Evolutionary conservation across 2,113 vertebrate genomes (phyloP).

Genomic region (Calyptomena viridis): DNA sequence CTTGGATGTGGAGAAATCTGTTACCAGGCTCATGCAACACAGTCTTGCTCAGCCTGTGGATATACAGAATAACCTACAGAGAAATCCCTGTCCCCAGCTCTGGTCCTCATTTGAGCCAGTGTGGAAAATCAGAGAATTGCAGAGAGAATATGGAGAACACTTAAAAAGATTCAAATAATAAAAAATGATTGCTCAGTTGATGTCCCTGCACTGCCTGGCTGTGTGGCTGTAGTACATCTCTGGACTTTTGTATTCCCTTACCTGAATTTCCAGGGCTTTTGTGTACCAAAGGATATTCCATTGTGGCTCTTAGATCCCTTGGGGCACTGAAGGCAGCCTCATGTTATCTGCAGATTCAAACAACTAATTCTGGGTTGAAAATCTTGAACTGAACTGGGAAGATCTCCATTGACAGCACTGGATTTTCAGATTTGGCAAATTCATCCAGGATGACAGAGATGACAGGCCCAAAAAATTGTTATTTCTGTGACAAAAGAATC

Average conservation of each 20-base stretch:
- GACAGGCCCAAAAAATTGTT: not conserved
- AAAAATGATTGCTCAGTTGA: accelerated
- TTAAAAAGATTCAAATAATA: not conserved
- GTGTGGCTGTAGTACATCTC: not conserved
- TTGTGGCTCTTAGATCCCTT: not conserved
- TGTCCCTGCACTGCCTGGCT: not conserved
- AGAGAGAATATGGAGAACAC: not conserved
- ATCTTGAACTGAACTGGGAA: not conserved
- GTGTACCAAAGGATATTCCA: not conserved
- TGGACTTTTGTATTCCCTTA: not conserved
- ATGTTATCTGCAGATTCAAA: not conserved
- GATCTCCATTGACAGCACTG: not conserved
- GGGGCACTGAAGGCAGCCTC: not conserved
- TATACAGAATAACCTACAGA: not conserved
- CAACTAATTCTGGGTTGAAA: not conserved
- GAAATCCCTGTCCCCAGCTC: not conserved
- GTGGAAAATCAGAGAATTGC: not conserved
- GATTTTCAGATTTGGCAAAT: not conserved
- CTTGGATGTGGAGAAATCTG: not conserved
- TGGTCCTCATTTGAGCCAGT: not conserved
- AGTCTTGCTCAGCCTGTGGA: not conserved
- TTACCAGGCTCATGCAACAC: not conserved
- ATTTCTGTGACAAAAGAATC: not conserved
- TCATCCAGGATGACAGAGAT: not conserved
- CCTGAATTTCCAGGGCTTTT: not conserved